Evolutionary conservation across 2,113 vertebrate species (phyloP), one percentile per base, ranked within the genome.

Genomic region (Sitta europaea): DNA sequence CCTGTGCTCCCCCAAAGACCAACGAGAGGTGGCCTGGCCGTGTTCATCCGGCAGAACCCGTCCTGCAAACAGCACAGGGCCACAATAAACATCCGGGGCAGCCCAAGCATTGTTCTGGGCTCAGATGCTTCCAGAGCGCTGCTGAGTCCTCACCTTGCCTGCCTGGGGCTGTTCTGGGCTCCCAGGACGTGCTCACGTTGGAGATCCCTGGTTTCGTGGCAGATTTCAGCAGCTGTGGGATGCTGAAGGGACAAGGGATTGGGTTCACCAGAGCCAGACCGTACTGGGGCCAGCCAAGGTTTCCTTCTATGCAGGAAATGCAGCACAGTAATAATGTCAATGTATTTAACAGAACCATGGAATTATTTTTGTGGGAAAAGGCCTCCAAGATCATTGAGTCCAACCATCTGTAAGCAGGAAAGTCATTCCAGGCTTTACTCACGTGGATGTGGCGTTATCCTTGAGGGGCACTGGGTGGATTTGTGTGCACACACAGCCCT

Each of bases 11-110:
- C 50, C 43, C 42, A 5, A 3, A 12, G 40, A 9, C n/a, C 14
- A 2, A 20, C 12, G 38, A 25, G 23, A 14, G 19, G 15, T 6
- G 54, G 11, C 14, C 70, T 50, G 36, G 3, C 12, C 14, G 5
- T 13, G 38, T 10, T 27, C 40, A 47, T 7, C 76, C 33, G 8
- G 4, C 43, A 55, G 5, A 35, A 24, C 11, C 1, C 6, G 5
- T 4, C 19, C 36, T 38, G 28, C 63, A 19, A 45, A 0, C 38
- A 33, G 22, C 7, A 0, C 80, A 23, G 68, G 14, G 3, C 45
- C 12, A 0, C 1, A 3, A 12, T 7, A 24, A 65, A 38, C 29
- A 1, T 4, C 33, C 8, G 1, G 0, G 6, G 35, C 10, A 28
- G 45, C 6, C 1, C 1, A 22, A 45, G 9, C 0, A 16, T 1